Base-by-base conservation (phyloP, 2,797 vertebrate genomes). In the Anolis apletophallus region DNA sequence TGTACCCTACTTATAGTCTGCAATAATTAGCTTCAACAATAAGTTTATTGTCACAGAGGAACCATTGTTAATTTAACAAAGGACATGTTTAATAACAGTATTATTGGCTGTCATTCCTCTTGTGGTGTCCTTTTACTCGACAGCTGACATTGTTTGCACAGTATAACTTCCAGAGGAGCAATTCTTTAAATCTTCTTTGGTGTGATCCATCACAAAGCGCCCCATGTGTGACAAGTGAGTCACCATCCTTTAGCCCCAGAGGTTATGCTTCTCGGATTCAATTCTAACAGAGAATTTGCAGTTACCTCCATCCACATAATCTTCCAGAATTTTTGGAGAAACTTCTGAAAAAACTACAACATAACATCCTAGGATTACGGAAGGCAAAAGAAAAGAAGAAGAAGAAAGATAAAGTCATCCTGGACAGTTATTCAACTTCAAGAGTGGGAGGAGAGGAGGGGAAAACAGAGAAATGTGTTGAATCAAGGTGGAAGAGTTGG, bases 21-120 rank as follows among this genome's bases (percentile, higher is more conserved):
- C 61, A 87, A 40, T 82, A 89, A 89, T 91, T 90, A 87, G 0
- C 19, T 85, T 84, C 86, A 87, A 89, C 85, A 91, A 80, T 46
- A 87, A 59, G 40, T 86, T 92, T 89, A 5, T 85, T 36, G 88
- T 87, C 90, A 81, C 54, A 12, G 75, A 75, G 85, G 23, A 91
- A 85, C 83, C 52, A 85, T 81, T 79, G 57, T 80, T 85, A 92
- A 89, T 90, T 82, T 79, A 87, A 34, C 29, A 88, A 87, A 88
- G 40, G 67, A 36, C 81, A 57, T 0, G 21, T 83, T 91, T 91
- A 80, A 90, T 91, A 90, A 57, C 57, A 74, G 79, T 82, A 85
- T 93, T 93, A 90, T 88, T 92, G 89, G 57, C 88, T 90, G 85
- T 90, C 91, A 91, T 77, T 52, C 85, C 86, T 88, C 46, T 85